phyloP scores from a whole-genome alignment of 2,888 invertebrate species.

The Smittia aterrima region DNA sequence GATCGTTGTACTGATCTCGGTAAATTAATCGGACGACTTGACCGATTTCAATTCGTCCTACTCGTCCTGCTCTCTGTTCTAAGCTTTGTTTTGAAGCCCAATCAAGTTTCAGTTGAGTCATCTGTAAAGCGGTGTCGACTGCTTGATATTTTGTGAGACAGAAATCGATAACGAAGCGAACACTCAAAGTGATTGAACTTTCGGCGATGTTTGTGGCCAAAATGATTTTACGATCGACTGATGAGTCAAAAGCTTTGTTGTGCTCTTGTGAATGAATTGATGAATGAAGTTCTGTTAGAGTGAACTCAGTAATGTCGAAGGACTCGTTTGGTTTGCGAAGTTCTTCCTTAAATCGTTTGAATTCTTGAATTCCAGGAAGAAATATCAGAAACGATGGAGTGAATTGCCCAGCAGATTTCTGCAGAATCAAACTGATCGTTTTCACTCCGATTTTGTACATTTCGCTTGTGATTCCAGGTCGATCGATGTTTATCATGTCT shows the following conservation, averaged over 20 bases:
- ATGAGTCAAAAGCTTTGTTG: conserved; percentile 54
- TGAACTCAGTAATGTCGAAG: background rate
- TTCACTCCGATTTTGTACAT: conserved; percentile 63
- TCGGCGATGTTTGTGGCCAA: conserved; percentile 90
- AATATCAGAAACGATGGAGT: conserved; percentile 78
- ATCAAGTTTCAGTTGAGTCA: conserved; percentile 63
- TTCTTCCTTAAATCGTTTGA: conserved; percentile 60
- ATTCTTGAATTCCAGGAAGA: conserved; percentile 84
- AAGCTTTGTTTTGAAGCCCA: conserved; percentile 93
- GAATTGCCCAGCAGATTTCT: conserved; percentile 44
- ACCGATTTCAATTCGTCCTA: conserved; percentile 83
- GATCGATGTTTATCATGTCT: conserved; percentile 46
- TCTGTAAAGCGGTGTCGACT: conserved; percentile 72
- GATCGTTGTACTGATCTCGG: conserved; percentile 54
- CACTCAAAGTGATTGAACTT: conserved; percentile 88
- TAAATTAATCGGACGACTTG: conserved; percentile 80
- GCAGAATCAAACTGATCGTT: conserved; percentile 57
- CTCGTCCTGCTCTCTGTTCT: conserved; percentile 84
- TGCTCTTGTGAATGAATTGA: conserved; percentile 73
- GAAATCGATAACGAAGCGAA: conserved; percentile 88
- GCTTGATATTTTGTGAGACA: conserved; percentile 83
- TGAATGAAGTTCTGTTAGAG: conserved; percentile 62
- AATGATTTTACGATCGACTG: conserved; percentile 64
- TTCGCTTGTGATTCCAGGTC: conserved; percentile 60
- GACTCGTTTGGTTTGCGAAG: background rate